Conservation (phyloP, 2,113 vertebrate genomes). For the Menura novaehollandiae region DNA sequence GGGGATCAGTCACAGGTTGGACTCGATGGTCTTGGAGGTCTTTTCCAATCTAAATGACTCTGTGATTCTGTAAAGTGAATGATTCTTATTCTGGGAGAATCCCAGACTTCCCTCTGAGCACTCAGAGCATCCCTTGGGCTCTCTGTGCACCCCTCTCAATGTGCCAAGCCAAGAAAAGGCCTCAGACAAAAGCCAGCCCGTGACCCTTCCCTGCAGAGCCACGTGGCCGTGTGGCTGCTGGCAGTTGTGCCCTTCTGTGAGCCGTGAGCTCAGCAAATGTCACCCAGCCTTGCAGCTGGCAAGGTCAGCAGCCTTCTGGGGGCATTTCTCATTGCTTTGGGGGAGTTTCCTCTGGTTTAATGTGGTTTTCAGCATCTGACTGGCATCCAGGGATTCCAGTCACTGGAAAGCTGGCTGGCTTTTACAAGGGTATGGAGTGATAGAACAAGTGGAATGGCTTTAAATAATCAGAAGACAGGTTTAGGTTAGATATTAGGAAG, state of each 20-base stretch:
- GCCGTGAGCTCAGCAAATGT: background rate
- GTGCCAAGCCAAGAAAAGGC: background rate
- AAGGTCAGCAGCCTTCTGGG: background rate
- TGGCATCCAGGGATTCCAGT: background rate
- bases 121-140: background rate
- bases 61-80: background rate
- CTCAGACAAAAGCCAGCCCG: background rate
- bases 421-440: background rate
- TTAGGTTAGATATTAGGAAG: background rate
- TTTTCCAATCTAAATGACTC: background rate
- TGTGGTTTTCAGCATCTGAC: background rate
- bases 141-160: background rate
- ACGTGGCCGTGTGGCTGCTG: background rate
- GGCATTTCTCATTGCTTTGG: background rate
- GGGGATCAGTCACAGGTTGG: background rate
- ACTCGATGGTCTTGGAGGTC: background rate
- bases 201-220: background rate
- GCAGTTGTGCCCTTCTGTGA: background rate
- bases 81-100: background rate
- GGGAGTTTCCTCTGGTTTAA: background rate
- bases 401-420: background rate
- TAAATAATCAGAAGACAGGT: background rate
- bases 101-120: background rate
- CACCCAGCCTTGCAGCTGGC: background rate
- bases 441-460: background rate